These are phyloP conservation scores for Melanogrammus aeglefinus DNA, from an alignment of 2,797 vertebrate genomes.

Conservation along the genomic window DNA sequence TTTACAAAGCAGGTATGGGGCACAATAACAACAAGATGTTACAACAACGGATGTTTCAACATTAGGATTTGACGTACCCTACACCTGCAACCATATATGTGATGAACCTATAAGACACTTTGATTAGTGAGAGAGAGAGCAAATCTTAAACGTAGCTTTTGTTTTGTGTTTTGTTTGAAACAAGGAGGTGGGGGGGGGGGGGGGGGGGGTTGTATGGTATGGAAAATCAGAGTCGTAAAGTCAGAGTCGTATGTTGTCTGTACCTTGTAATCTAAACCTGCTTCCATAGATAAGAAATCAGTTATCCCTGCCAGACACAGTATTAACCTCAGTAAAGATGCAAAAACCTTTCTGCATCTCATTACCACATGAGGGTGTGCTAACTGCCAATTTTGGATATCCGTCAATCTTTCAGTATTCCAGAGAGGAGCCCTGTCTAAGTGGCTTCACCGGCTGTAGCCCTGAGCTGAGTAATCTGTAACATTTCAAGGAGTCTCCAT, in stretches of 20 bases:
- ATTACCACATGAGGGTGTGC: not conserved
- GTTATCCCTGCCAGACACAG: not conserved
- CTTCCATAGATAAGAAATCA: not conserved
- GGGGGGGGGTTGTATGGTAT: too few species aligned
- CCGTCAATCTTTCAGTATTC: not conserved
- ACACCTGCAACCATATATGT: not conserved
- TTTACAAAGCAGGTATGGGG: not conserved
- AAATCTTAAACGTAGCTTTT: not conserved
- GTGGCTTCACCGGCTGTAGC: not conserved
- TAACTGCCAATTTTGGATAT: not conserved
- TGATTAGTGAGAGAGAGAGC: too few species aligned
- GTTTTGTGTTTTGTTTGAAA: not conserved
- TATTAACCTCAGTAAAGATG: not conserved
- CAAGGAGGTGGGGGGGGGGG: too few species aligned
- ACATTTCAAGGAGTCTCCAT: constrained; percentile 28
- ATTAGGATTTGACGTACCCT: not conserved
- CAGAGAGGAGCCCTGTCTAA: not conserved
- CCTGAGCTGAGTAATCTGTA: constrained; percentile 23
- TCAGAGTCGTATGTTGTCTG: not conserved
- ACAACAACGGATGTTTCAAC: not conserved
- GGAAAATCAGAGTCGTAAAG: not conserved
- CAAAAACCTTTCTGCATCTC: not conserved
- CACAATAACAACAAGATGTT: not conserved
- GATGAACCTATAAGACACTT: not conserved
- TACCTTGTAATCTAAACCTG: not conserved